These are phyloP conservation scores for Pocillopora grandis DNA, from an alignment of 92 coral and sea anemone genomes.

Conservation along the genomic window DNA sequence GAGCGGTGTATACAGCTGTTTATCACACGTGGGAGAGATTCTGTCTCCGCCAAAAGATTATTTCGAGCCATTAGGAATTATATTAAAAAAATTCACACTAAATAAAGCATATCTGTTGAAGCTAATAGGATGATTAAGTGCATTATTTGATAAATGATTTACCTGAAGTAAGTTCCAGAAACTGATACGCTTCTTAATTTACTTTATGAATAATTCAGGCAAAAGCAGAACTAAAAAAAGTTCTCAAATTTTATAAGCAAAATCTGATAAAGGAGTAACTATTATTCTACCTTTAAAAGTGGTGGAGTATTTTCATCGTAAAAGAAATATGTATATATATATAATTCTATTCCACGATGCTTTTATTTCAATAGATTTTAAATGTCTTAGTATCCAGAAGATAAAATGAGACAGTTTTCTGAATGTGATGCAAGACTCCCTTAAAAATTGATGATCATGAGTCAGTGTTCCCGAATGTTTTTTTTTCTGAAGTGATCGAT, in stretches of 20 bases:
- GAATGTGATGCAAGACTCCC: too few relatives aligned
- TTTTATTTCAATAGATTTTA: too few relatives aligned
- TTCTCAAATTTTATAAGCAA: background rate
- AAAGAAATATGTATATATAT: too few relatives aligned
- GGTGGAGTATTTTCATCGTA: background rate
- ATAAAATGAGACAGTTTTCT: too few relatives aligned
- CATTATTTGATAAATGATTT: background rate
- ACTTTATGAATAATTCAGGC: background rate
- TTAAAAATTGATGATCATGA: background rate
- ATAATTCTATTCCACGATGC: too few relatives aligned
- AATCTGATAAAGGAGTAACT: background rate
- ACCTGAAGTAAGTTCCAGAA: background rate
- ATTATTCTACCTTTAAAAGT: background rate
- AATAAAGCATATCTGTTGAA: background rate
- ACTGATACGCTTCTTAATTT: background rate
- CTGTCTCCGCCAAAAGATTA: conserved; percentile 11
- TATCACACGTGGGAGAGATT: conserved; percentile 38
- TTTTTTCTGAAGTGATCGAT: background rate
- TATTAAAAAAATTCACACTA: background rate
- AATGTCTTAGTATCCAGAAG: too few relatives aligned
- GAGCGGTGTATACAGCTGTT: conserved; percentile 32
- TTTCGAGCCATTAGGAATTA: background rate
- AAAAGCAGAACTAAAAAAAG: background rate
- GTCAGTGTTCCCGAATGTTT: background rate
- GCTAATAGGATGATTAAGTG: background rate